Conservation (phyloP, 2,797 vertebrate species). For the Chloroceryle amazona region DNA sequence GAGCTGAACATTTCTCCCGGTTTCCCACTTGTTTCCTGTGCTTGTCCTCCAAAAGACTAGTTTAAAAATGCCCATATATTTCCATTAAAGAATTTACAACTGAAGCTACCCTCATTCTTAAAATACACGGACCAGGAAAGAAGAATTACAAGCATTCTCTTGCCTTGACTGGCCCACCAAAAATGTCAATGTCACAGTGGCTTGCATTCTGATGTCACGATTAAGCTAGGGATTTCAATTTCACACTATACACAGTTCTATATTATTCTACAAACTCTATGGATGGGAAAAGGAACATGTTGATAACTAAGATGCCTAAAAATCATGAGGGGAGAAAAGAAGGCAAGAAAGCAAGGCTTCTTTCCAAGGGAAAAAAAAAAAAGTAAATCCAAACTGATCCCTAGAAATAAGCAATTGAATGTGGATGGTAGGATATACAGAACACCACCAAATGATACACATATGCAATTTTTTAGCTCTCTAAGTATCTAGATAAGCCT, state of each 20-base stretch:
- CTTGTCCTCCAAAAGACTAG: not conserved
- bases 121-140: not conserved
- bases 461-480: not conserved
- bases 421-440: not conserved
- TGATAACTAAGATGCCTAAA: not conserved
- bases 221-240: not conserved
- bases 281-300: not conserved
- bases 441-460: not conserved
- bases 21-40: not conserved
- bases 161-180: not conserved
- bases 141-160: not conserved
- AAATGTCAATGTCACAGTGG: not conserved
- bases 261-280: not conserved
- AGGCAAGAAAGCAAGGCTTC: not conserved
- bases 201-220: not conserved
- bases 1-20: not conserved
- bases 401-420: not conserved
- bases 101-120: not conserved
- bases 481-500: conserved; percentile 28
- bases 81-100: not conserved
- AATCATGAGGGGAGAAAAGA: not conserved
- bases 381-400: too few species aligned
- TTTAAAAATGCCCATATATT: not conserved
- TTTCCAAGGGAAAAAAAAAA: not conserved
- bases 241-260: not conserved